Evolutionary conservation across 2,888 invertebrate genomes (phyloP).

Genomic region (Sarcophaga variegata): DNA sequence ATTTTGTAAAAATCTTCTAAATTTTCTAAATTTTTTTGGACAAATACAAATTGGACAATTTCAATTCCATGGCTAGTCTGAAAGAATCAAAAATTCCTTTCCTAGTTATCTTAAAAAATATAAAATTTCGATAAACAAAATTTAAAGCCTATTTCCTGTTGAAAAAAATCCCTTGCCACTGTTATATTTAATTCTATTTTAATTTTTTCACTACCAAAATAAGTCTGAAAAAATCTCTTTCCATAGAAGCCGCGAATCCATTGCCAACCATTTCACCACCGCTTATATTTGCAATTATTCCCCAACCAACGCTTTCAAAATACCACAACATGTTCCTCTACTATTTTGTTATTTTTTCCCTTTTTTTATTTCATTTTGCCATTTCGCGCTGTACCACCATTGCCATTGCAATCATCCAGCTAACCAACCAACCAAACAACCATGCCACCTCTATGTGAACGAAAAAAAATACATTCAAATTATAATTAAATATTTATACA

Average conservation of each 20-base stretch:
- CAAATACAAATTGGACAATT: too few species aligned
- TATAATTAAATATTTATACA: slow-evolving; percentile 70
- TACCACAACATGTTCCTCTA: slow-evolving; percentile 39
- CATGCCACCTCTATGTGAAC: slow-evolving; percentile 35
- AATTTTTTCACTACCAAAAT: neutral
- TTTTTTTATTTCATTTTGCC: neutral
- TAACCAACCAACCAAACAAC: slow-evolving; percentile 21
- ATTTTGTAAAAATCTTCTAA: too few species aligned
- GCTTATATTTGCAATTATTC: slow-evolving; percentile 57
- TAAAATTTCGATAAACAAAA: too few species aligned
- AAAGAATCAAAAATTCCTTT: too few species aligned
- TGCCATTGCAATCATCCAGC: slow-evolving; percentile 39
- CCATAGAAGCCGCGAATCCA: slow-evolving; percentile 27
- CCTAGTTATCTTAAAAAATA: too few species aligned
- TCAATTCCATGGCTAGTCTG: too few species aligned
- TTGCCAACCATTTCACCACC: slow-evolving; percentile 42
- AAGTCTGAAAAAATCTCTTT: slow-evolving; percentile 11
- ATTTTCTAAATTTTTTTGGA: too few species aligned
- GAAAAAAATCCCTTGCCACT: too few species aligned
- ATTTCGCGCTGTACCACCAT: too few species aligned
- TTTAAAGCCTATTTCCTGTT: too few species aligned
- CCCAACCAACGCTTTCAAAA: slow-evolving; percentile 37
- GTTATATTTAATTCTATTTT: neutral
- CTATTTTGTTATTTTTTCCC: too few species aligned
- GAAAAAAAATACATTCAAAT: slow-evolving; percentile 63